Conservation (phyloP, 1,140 invertebrate species). For the Brachionus koreanus region DNA sequence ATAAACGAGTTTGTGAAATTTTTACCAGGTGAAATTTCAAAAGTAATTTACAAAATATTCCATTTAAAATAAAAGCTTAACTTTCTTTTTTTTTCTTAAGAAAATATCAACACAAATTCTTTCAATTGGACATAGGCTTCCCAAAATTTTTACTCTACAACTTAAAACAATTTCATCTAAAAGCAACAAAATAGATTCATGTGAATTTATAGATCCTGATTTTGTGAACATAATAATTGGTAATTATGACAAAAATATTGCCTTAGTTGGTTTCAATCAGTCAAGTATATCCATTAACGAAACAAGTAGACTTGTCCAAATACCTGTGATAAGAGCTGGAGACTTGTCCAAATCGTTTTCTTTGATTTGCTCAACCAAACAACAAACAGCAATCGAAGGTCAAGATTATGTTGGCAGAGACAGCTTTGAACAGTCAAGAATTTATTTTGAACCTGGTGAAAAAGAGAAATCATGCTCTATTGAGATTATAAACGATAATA, state of each 20-base stretch:
- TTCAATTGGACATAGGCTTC: neutral
- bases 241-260: neutral
- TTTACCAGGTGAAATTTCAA: slow-evolving; percentile 9
- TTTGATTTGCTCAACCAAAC: slow-evolving; percentile 55
- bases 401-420: slow-evolving; percentile 54
- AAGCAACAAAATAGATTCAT: neutral
- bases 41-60: neutral
- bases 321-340: slow-evolving; percentile 46
- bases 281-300: neutral
- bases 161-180: neutral
- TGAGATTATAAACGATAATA: slow-evolving; percentile 57
- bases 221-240: neutral
- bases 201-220: slow-evolving; percentile 32
- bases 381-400: slow-evolving; percentile 52
- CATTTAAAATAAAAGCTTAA: neutral
- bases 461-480: slow-evolving; percentile 52
- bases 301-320: neutral
- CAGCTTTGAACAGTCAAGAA: slow-evolving; percentile 51
- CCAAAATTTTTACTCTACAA: neutral
- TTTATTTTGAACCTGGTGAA: slow-evolving; percentile 56
- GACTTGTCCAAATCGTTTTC: slow-evolving; percentile 52
- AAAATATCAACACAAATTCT: neutral
- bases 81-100: slow-evolving; percentile 11
- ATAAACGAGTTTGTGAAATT: slow-evolving; percentile 17
- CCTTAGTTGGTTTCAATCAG: neutral